These are phyloP conservation scores for Cebidichthys violaceus DNA, from an alignment of 2,113 vertebrate species.

Conservation along the genomic window DNA sequence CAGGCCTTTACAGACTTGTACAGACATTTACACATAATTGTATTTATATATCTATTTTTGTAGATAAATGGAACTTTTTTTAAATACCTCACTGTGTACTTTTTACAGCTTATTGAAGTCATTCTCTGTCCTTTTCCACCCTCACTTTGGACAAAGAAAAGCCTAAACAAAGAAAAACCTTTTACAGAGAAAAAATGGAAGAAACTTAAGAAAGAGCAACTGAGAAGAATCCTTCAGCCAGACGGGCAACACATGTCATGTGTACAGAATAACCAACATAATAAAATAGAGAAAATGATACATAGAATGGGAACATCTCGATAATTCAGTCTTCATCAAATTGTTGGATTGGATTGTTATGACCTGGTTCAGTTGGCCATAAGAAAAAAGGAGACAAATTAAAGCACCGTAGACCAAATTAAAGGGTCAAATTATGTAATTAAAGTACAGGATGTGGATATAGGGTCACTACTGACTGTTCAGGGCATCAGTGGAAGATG, in stretches of 20 bases:
- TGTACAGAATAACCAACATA: neutral
- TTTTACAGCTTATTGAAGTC: neutral
- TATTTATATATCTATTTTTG: constrained; percentile 67
- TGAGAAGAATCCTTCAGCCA: neutral
- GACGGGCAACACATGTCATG: neutral
- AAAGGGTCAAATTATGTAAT: neutral
- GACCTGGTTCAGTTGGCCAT: too few species aligned
- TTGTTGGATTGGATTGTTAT: neutral
- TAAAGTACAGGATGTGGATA: neutral
- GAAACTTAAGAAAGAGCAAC: neutral
- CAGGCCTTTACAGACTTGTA: constrained; percentile 31
- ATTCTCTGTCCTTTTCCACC: neutral
- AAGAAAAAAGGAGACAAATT: neutral
- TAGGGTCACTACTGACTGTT: neutral
- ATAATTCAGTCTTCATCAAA: neutral
- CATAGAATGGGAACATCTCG: neutral
- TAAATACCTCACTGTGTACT: neutral
- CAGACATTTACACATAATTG: constrained; percentile 17
- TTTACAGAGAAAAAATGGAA: neutral
- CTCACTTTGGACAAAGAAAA: neutral
- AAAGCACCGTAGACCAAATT: neutral
- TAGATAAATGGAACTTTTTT: constrained; percentile 63
- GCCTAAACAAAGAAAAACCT: neutral
- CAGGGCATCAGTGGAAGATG: neutral
- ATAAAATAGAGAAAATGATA: neutral